Evolutionary conservation across 2,113 vertebrate genomes (phyloP).

Genomic region (Salvelinus sp.): DNA sequence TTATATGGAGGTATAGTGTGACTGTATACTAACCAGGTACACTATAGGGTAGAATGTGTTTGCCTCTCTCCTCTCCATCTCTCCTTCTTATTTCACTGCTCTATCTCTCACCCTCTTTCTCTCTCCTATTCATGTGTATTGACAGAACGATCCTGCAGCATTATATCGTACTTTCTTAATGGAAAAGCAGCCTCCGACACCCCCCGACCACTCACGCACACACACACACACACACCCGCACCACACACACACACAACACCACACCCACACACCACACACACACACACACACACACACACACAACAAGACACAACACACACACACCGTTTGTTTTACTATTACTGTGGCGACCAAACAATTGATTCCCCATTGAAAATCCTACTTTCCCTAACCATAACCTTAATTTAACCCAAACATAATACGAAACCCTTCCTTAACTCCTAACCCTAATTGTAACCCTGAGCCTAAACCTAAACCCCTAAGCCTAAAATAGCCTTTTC

Average conservation of each 20-base stretch:
- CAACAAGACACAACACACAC: background rate
- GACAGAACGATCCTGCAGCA: background rate
- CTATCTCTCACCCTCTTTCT: background rate
- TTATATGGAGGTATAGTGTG: too few relatives aligned
- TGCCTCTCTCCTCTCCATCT: background rate
- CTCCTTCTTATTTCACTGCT: background rate
- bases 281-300: background rate
- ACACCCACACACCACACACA: too few relatives aligned
- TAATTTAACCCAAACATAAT: too few relatives aligned
- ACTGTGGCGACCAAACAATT: too few relatives aligned
- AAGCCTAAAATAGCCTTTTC: too few relatives aligned
- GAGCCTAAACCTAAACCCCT: too few relatives aligned
- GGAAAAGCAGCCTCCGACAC: background rate
- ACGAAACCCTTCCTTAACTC: too few relatives aligned
- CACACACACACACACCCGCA: accelerated
- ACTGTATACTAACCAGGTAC: too few relatives aligned
- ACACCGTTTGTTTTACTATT: too few relatives aligned
- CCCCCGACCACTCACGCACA: background rate
- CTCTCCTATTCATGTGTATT: background rate
- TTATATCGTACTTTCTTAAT: background rate
- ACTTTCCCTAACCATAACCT: too few relatives aligned
- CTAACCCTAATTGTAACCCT: too few relatives aligned
- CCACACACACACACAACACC: accelerated
- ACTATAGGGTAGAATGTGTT: background rate
- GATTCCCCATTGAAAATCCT: too few relatives aligned